A percentile compares a stretch with the other conserved stretches of the same genome.
Conservation (phyloP, 2,888 invertebrate genomes). For the Camptogramma bilineatum region DNA sequence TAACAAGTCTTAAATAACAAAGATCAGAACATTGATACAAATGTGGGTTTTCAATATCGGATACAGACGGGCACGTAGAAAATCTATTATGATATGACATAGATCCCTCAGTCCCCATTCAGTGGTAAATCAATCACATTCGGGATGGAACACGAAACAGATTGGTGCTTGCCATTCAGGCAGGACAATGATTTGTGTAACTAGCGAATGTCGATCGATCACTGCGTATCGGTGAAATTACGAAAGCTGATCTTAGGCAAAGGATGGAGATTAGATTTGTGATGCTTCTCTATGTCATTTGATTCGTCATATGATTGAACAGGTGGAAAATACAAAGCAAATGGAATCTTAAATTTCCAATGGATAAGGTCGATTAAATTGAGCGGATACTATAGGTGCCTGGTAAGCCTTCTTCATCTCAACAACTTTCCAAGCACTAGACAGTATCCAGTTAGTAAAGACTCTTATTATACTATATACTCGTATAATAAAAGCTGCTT, state of each 20-base stretch:
- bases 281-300: not conserved
- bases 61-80: conserved; percentile 10
- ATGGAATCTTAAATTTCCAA: too few species aligned
- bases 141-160: conserved; percentile 42
- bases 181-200: conserved; percentile 44
- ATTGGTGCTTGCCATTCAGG: conserved; percentile 46
- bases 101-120: conserved; percentile 34
- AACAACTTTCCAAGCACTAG: too few species aligned
- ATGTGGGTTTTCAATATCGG: not conserved
- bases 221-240: conserved; percentile 21
- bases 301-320: too few species aligned
- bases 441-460: too few species aligned
- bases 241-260: conserved; percentile 1
- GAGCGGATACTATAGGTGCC: too few species aligned
- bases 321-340: too few species aligned
- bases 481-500: too few species aligned
- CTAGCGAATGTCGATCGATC: conserved; percentile 40
- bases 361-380: too few species aligned
- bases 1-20: not conserved
- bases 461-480: too few species aligned
- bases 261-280: conserved; percentile 7
- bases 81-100: conserved; percentile 37
- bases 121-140: conserved; percentile 46
- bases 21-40: not conserved
- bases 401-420: too few species aligned